Evolutionary conservation across 1,140 invertebrate genomes (phyloP), one percentile per base, ranked within the genome.

Genomic region (Zaprionus capensis): DNA sequence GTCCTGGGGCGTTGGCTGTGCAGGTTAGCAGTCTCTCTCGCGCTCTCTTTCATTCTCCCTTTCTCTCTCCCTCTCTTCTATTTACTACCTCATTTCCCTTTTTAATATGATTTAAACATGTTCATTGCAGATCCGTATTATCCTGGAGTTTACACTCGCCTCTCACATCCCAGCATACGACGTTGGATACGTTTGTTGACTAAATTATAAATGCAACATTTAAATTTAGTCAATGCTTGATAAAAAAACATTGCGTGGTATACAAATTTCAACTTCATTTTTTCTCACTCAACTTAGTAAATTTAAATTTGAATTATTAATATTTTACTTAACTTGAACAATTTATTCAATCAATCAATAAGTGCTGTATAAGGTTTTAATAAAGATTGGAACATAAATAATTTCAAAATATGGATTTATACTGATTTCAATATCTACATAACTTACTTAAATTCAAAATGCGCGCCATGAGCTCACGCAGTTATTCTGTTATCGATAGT

Each of bases 1-100:
- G 0, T 95, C 95, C 24, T 96, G 95, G 94, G 96, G 95, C 22
- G 93, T 94, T 22, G 94, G 94, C 1, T 96, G 96, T 76, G 95
- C 93, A 2, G 73, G 73, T 76, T 15, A 31, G 5, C 41, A 20
- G 0, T 31, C 5, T 14, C 0, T 20, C 26, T n/a, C 1, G 1
- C 14, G 22, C 2, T 14, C 3, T 22, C 11, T 44, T 9, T 17
- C 3, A 4, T 4, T 51, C 20, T 51, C 20, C 2, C 46, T 5
- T 1, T 14, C 20, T 12, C 7, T 5, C 38, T 9, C 38, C 5
- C 38, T 2, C 11, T 51, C 12, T 14, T 24, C 20, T 5, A 24
- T 24, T 51, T 2, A 0, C 46, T 22, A 11, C 4, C 1, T 1
- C 5, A 7, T 56, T 1, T 12, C 24, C 20, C 28, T 34, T 57